Evolutionary conservation across 2,888 invertebrate genomes (phyloP), one percentile per base, ranked within the genome.

Genomic region (Leptothorax acervorum): DNA sequence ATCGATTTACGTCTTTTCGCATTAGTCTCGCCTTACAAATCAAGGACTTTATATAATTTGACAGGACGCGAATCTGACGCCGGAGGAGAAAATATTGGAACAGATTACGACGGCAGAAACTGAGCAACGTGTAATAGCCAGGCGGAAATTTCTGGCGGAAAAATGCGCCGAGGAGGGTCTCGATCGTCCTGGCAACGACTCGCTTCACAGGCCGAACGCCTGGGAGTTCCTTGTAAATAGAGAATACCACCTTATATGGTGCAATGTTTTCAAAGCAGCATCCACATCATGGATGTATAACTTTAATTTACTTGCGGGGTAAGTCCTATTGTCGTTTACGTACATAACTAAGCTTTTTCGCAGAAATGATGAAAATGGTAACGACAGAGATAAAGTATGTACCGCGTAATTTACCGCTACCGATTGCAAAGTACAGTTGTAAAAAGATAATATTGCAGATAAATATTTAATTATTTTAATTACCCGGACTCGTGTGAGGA

Each of bases 211-310:
- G 92, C 97, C 98, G 42, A 97, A 97, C 92, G 97, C 98, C 18
- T 98, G 98, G 98, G 98, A 98, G 94, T 98, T 97, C 95, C 96
- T 98, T 93, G 97, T 98, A 92, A 97, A 97, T 95, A 96, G 96
- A 90, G 97, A 97, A 93, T 97, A 98, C 94, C 97, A 97, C 93
- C 96, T 98, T 81, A 97, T 98, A 93, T 98, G 98, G 98, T 97
- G 97, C 93, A 97, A 97, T 93, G 96, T 97, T 88, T 97, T 97
- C 93, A 97, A 97, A 95, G 97, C 97, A 53, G 97, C 97, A 12
- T 98, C 98, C n/a, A 98, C 98, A 28, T 98, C 98, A 0, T 98
- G 98, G 98, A 98, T 98, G 97, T 98, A 98, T 95, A 98, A 98
- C 95, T 98, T 98, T 95, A 98, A 98, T 95, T 95, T 98, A 76